Percentiles rank a stretch among this genome's conserved stretches.
Evolutionary conservation across 2,113 vertebrate genomes (phyloP).

Genomic region (Boulengeromyrus knoepffleri): DNA sequence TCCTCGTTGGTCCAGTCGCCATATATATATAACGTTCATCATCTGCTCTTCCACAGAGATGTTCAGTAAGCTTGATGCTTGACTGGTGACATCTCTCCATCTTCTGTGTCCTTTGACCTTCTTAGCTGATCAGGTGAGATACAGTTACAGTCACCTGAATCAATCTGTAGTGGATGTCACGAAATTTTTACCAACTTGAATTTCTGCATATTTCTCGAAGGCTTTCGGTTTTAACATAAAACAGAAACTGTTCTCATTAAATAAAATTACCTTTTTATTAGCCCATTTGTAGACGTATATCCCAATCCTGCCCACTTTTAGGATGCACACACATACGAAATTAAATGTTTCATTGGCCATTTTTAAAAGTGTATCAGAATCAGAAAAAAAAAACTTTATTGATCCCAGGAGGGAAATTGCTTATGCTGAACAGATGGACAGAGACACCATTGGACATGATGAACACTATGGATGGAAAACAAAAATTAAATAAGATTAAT

Average conservation of each 20-base stretch:
- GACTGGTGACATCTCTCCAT: background rate
- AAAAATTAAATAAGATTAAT: too few relatives aligned
- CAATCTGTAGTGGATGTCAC: background rate
- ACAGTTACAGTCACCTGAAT: background rate
- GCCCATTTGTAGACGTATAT: too few relatives aligned
- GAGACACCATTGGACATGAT: too few relatives aligned
- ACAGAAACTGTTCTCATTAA: background rate
- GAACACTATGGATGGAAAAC: too few relatives aligned
- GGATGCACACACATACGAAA: background rate
- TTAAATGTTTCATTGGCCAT: background rate
- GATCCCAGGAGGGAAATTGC: too few relatives aligned
- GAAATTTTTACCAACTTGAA: background rate
- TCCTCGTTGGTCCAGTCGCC: background rate
- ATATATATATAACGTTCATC: background rate
- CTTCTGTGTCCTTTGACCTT: background rate
- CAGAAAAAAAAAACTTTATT: too few relatives aligned
- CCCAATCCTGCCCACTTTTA: too few relatives aligned
- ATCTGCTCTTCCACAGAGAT: background rate
- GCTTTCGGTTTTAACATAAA: background rate
- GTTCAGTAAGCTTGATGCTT: background rate
- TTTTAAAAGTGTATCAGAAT: too few relatives aligned
- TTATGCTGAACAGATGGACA: too few relatives aligned
- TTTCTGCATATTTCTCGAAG: background rate
- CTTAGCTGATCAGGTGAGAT: background rate
- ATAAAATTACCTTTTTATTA: too few relatives aligned